Evolutionary conservation across 2,888 invertebrate genomes (phyloP), one percentile per base, ranked within the genome.

Genomic region (Eucriotettix oculatus): DNA sequence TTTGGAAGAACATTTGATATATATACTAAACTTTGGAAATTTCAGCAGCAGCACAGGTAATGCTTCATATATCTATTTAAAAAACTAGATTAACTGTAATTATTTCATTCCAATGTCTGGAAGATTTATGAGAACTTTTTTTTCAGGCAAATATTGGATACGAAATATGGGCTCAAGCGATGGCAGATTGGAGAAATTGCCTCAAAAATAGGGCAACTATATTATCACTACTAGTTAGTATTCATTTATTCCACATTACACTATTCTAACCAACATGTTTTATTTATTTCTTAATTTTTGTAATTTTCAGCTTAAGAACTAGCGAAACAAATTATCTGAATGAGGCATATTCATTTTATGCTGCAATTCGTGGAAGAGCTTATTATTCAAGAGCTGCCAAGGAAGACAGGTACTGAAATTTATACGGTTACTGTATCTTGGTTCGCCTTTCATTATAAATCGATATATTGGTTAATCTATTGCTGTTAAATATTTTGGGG

Each of bases 161-260:
- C 83, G 64, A 93, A 94, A 75, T 97, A 96, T 75, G 94, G 93
- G 43, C 78, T 97, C 68, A 96, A 97, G 72, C 78, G 97, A 68
- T 97, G 97, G 96, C 97, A 97, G 76, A 96, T 97, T 68, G 97
- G 97, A 59, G 97, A 97, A 77, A 95, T 97, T 66, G 97, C 96
- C 57, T 96, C 95, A 59, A 97, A 97, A 79, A 97, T 97, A 72
- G 97, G 97, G 66, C 97, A 97, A 76, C 85, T 97, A 42, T 97
- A 97, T 76, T 97, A 97, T 75, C 96, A 96, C 76, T 97, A 96
- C 76, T 97, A 97, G 92, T 93, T 77, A 86, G 90, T 82, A 65
- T 58, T 54, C 56, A 57, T 3, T 53, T 16, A 16, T 17, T n/a
- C 11, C 5, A 5, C 17, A 53, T 5, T n/a, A 53, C 10, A 16